Evolutionary conservation across 2,113 vertebrate species (phyloP), one percentile per base, ranked within the genome.

Genomic region (Microtus oregoni): DNA sequence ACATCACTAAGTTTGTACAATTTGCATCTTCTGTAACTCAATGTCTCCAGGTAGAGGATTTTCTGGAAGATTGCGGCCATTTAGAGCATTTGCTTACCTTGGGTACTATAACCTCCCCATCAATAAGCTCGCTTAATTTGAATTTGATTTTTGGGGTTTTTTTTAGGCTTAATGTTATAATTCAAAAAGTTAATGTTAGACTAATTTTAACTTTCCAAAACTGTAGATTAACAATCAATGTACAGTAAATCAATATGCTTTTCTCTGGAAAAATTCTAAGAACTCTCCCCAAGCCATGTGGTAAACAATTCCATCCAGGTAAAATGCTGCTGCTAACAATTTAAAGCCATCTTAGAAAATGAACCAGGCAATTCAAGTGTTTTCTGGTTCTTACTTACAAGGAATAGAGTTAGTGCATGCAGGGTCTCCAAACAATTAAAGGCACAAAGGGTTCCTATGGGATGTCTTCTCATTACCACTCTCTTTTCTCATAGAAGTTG

Each of bases 161-260:
- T 93, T 88, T 32, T 87, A 90, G n/a, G 10, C 1, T 90, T 91
- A 70, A 72, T 17, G 13, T 79, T 50, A 81, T 90, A 63, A 91
- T 65, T 92, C 94, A 67, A 79, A 44, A 95, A 93, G 50, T 90
- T 90, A 14, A 15, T 0, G 0, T 87, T 82, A 72, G 10, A 17
- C 55, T 95, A 55, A 86, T 87, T 94, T 92, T 91, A 95, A 77
- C 87, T 92, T 95, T 96, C 94, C 35, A 93, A 95, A 90, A 55
- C 26, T 9, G 1, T 68, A 61, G 35, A n/a, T 91, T 22, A 94
- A 50, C 26, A 82, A 3, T 41, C 86, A 15, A 12, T 67, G 15
- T 32, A 15, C 12, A 52, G 32, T 68, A 38, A 94, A 22, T 75
- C 86, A 95, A 78, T 3, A 19, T 55, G 26, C 41, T 96, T 35